phyloP scores from a whole-genome alignment of 2,797 vertebrate genomes.

The Neosilurus hyrtlii region DNA sequence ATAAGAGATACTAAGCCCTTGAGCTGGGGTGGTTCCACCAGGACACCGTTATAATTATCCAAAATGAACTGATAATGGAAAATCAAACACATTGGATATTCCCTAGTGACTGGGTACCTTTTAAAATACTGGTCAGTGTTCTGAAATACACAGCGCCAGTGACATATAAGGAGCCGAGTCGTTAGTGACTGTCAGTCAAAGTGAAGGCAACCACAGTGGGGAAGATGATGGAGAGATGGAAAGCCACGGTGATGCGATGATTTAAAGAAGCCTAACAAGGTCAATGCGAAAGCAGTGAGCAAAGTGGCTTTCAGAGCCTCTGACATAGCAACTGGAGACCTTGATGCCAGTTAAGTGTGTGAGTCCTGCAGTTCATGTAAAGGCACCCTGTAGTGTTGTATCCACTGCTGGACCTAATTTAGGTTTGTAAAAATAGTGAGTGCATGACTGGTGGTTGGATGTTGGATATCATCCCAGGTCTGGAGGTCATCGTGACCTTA shows the following conservation, averaged over 20 bases:
- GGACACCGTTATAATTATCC: no score
- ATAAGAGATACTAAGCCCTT: no score
- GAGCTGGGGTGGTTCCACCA: no score
- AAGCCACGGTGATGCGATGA: conserved; percentile 29
- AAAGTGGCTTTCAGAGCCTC: conserved; percentile 41
- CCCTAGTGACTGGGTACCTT: neutral
- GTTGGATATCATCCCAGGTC: neutral
- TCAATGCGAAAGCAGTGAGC: conserved; percentile 22
- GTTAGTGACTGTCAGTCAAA: conserved; percentile 73
- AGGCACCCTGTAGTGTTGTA: neutral
- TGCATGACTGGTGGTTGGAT: neutral
- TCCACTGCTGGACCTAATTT: conserved; percentile 1
- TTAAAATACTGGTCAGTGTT: conserved; percentile 72
- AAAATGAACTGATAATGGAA: no score
- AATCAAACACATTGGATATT: no score
- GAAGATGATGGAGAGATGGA: conserved; percentile 64
- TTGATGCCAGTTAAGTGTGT: conserved; percentile 23
- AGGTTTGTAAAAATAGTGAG: neutral
- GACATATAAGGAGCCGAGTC: conserved; percentile 61
- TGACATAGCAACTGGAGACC: conserved; percentile 20
- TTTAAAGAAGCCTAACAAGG: conserved; percentile 35
- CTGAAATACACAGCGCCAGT: conserved; percentile 68
- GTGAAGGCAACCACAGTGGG: conserved; percentile 61
- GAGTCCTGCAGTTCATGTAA: conserved; percentile 5
- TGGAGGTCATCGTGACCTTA: neutral